Evolutionary conservation across 2,888 invertebrate genomes (phyloP).

Genomic region (Coecobrya sp.): DNA sequence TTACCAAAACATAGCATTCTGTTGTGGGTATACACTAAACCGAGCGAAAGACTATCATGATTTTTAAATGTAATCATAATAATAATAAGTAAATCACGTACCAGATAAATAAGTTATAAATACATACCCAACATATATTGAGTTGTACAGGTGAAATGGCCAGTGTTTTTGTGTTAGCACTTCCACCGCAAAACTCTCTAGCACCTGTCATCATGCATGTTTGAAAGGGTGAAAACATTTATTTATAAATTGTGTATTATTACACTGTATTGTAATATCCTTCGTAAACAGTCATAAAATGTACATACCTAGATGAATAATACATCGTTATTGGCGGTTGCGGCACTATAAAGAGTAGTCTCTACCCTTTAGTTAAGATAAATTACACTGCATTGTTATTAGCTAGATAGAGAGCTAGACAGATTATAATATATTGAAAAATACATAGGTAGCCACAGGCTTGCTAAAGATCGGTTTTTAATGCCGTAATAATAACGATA

Average conservation of each 20-base stretch:
- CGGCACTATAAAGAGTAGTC: not conserved
- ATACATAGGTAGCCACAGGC: no score
- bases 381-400: not conserved
- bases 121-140: not conserved
- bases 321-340: no score
- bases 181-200: not conserved
- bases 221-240: not conserved
- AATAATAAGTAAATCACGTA: not conserved
- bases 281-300: no score
- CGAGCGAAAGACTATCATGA: conserved; percentile 76
- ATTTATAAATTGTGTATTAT: conserved; percentile 1
- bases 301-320: no score
- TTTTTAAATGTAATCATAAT: conserved; percentile 4
- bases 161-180: not conserved
- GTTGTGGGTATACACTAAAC: not conserved
- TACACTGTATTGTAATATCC: not conserved
- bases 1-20: no score
- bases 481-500: no score
- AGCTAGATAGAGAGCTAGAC: no score
- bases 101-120: not conserved
- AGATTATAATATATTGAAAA: no score
- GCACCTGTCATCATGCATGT: conserved; percentile 21
- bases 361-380: not conserved
- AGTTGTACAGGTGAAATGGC: not conserved
- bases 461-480: no score